These are phyloP conservation scores for Anser cygnoides DNA, from an alignment of 2,113 vertebrate species.

Conservation along the genomic window DNA sequence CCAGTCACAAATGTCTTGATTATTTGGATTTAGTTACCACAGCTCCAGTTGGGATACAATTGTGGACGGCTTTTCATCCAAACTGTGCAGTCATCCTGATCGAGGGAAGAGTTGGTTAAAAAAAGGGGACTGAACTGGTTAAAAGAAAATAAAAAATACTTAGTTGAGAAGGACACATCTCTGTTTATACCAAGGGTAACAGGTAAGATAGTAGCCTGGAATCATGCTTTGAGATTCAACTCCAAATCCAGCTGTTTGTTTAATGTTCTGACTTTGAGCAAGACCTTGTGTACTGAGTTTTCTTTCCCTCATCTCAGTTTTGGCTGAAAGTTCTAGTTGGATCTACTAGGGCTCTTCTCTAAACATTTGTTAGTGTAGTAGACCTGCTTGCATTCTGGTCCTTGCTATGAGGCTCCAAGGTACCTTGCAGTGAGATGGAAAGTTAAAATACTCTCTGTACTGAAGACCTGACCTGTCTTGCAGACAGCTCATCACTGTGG, in stretches of 20 bases:
- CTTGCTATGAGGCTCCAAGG: background rate
- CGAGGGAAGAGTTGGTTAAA: background rate
- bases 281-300: background rate
- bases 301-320: background rate
- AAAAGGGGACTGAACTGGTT: background rate
- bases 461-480: background rate
- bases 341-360: background rate
- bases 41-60: background rate
- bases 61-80: background rate
- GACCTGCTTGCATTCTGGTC: background rate
- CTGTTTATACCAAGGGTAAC: background rate
- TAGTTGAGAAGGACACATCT: background rate
- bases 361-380: background rate
- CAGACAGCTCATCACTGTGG: background rate
- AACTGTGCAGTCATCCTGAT: background rate
- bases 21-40: slow-evolving; percentile 1
- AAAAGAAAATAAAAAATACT: background rate
- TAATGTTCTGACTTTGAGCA: background rate
- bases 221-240: background rate
- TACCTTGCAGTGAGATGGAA: background rate
- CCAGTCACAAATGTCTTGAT: background rate
- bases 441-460: background rate
- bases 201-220: background rate
- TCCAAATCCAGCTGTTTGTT: background rate
- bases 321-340: background rate